phyloP scores from a whole-genome alignment of 2,888 invertebrate species.

The Gymnocheta viridis region DNA sequence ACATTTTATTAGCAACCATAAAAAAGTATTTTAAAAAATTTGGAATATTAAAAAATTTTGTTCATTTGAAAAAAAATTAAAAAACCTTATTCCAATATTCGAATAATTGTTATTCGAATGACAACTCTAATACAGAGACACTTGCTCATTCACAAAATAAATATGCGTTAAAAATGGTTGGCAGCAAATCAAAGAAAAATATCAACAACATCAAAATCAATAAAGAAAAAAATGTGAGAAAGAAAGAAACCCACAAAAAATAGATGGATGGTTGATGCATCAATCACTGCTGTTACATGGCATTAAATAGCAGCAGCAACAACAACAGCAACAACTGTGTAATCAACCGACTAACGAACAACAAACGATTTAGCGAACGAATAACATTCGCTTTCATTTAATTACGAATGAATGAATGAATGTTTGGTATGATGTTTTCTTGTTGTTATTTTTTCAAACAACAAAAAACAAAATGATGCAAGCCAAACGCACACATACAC shows the following conservation, averaged over 20 bases:
- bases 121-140: not conserved
- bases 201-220: constrained; percentile 4
- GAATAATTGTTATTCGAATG: too few species aligned
- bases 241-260: constrained; percentile 16
- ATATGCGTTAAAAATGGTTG: constrained; percentile 22
- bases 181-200: constrained; percentile 29
- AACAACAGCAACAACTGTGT: constrained; percentile 6
- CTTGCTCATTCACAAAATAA: not conserved
- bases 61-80: too few species aligned
- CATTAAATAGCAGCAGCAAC: constrained; percentile 19
- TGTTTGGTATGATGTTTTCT: constrained; percentile 15
- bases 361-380: constrained; percentile 17
- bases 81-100: too few species aligned
- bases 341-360: constrained; percentile 29
- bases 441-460: not conserved
- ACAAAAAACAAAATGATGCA: constrained; percentile 30
- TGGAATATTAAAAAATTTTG: too few species aligned
- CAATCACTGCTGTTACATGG: constrained; percentile 36
- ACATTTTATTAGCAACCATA: too few species aligned
- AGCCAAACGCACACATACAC: not conserved
- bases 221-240: constrained; percentile 21
- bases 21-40: too few species aligned
- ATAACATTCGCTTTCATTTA: constrained; percentile 62
- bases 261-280: constrained; percentile 38
- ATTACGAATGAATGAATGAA: constrained; percentile 40